Evolutionary conservation across 2,888 invertebrate genomes (phyloP), one percentile per base, ranked within the genome.

Genomic region (Catocala sponsa): DNA sequence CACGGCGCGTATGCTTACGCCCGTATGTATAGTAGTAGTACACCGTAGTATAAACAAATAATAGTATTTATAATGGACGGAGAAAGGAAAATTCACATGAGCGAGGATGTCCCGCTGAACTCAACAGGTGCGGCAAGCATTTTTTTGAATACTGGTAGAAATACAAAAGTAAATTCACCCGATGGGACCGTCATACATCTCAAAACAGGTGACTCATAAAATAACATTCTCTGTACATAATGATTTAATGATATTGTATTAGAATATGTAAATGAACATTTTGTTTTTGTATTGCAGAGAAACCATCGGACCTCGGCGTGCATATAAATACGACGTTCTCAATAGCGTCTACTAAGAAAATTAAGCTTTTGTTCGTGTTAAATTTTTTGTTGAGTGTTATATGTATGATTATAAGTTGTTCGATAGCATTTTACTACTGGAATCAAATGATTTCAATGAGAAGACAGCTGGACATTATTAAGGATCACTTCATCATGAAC

Each of bases 271-370:
- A 46, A 65, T 57, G 51, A 76, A 66, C 70, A 65, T 78, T 65
- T 66, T 70, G 53, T 71, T 76, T 67, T 72, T 73, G 59, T 74
- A 74, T 91, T 90, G 59, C 87, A 93, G 93, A 90, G 65, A 92
- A 91, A 68, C 88, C 90, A 33, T 82, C 91, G 41, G 93, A 94
- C 76, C 90, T 93, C 78, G 94, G 92, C 72, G 89, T 94, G 56
- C 93, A 94, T 75, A 91, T 94, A 76, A 93, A 94, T 76, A 93
- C 94, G 42, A 94, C 93, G 59, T 87, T 92, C 75, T 90, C 92
- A 58, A 89, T 93, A 82, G 92, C 91, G 89, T 92, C 94, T 90
- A 92, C 92, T 83, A 93, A 91, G 91, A 94, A 93, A 91, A 89
- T 94, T 74, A 92, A 87, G 83, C 84, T 92, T 70, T 83, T 94